Evolutionary conservation across 2,888 invertebrate species (phyloP).

Genomic region (Tetragnatha montana): DNA sequence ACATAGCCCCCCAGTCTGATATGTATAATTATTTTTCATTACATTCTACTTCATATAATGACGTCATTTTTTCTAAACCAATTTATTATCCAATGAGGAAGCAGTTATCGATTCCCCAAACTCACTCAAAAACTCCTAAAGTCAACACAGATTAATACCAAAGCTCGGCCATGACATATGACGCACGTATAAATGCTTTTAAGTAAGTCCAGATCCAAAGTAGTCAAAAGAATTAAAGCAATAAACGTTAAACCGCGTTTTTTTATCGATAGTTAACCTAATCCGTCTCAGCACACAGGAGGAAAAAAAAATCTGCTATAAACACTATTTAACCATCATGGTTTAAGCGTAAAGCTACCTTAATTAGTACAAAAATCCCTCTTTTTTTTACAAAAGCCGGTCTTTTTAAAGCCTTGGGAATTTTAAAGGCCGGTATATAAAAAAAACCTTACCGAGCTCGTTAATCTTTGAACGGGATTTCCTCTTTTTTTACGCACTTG

Average conservation of each 20-base stretch:
- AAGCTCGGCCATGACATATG: not conserved
- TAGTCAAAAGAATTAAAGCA: slow-evolving; percentile 1
- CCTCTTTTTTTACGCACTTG: slow-evolving; percentile 8
- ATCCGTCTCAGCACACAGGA: not conserved
- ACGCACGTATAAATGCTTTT: not conserved
- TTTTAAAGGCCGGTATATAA: not conserved
- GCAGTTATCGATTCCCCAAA: not conserved
- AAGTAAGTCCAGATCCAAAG: not conserved
- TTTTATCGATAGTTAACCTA: not conserved
- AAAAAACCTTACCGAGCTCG: not conserved
- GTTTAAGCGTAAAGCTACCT: not conserved
- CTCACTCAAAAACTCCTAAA: not conserved
- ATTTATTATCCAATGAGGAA: too few relatives aligned
- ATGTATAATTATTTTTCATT: too few relatives aligned
- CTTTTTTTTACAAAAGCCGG: not conserved
- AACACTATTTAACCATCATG: not conserved
- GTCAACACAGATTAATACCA: not conserved
- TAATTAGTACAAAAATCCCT: not conserved
- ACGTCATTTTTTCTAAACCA: too few relatives aligned
- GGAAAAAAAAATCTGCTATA: not conserved
- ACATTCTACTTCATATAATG: too few relatives aligned
- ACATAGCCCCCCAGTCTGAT: too few relatives aligned
- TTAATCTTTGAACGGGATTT: slow-evolving; percentile 22
- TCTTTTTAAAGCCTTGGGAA: not conserved
- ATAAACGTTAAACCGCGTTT: not conserved